Evolutionary conservation across 1,140 invertebrate species (phyloP), one percentile per base, ranked within the genome.

Genomic region (Lethrus apterus): DNA sequence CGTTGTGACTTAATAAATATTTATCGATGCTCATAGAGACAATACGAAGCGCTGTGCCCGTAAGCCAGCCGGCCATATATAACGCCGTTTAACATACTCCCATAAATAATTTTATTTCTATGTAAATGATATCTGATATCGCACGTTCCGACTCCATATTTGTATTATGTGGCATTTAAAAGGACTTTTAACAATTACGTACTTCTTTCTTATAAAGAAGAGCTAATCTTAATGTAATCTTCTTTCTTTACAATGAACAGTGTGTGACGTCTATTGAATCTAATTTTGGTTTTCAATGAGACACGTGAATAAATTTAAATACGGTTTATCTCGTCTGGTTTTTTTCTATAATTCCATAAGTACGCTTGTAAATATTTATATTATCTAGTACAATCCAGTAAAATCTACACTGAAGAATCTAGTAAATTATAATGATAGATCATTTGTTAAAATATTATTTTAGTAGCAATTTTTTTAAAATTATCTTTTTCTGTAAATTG

Each of bases 41-140:
- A 23, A 21, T 18, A 38, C 20, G 11, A 38, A n/a, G n/a, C n/a
- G n/a, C n/a, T n/a, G n/a, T n/a, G n/a, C n/a, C n/a, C n/a, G n/a
- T n/a, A n/a, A n/a, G n/a, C n/a, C n/a, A n/a, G n/a, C 11, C 35
- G 17, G 20, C 35, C n/a, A 19, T 38, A 38, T 38, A n/a, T 21
- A 21, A 38, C 19, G 24, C 35, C 20, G 20, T 21, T 20, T 21
- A 38, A 18, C 18, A 38, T 38, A 23, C 19, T 38, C 24, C 18
- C 35, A 38, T 38, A 38, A 38, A 38, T 38, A 38, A 43, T 44
- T 44, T 20, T 31, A 32, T 34, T 44, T 44, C 18, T 44, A 44
- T 44, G 29, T 44, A 44, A 44, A 44, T 44, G 31, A 44, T 44
- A 44, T 44, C 43, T 44, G 43, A 44, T 44, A 34, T n/a, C 35